phyloP scores from a whole-genome alignment of 2,888 invertebrate species.

The Pachliopta kotzebuea region DNA sequence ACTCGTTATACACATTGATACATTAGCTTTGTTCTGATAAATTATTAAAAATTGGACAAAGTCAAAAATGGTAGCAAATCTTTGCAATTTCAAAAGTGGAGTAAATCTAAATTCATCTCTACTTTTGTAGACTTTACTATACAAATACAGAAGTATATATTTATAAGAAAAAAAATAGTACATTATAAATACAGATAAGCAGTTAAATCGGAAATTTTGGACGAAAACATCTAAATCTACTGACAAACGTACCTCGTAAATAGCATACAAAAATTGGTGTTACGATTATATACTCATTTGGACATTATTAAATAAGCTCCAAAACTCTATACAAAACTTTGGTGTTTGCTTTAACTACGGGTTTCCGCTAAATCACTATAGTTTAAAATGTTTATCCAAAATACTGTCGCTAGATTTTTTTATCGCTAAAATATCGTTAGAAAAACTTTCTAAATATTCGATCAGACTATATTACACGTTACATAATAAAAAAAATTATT shows the following conservation, averaged over 20 bases:
- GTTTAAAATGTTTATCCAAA: conserved; percentile 67
- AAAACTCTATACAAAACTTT: conserved; percentile 62
- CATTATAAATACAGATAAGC: neutral
- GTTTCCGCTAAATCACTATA: conserved; percentile 52
- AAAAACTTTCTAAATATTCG: conserved; percentile 58
- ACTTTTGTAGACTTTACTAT: too few relatives aligned
- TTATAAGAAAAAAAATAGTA: too few relatives aligned
- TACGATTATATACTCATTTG: conserved; percentile 27
- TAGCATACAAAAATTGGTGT: conserved; percentile 29
- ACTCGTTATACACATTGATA: neutral
- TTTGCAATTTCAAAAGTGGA: neutral
- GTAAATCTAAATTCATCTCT: too few relatives aligned
- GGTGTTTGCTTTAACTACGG: conserved; percentile 75
- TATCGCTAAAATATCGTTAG: conserved; percentile 70
- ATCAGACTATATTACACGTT: conserved; percentile 54
- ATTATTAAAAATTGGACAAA: neutral
- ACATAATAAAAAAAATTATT: conserved; percentile 45
- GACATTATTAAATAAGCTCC: conserved; percentile 61
- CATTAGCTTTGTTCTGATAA: neutral
- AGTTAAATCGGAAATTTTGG: conserved; percentile 39
- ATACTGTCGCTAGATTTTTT: conserved; percentile 69
- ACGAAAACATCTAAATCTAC: conserved; percentile 65
- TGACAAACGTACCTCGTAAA: conserved; percentile 43
- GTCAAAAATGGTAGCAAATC: neutral
- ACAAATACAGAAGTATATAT: neutral